A percentile compares a stretch with the other conserved stretches of the same genome.
Conservation (phyloP, 2,113 vertebrate species). For the Thunnus thynnus region DNA sequence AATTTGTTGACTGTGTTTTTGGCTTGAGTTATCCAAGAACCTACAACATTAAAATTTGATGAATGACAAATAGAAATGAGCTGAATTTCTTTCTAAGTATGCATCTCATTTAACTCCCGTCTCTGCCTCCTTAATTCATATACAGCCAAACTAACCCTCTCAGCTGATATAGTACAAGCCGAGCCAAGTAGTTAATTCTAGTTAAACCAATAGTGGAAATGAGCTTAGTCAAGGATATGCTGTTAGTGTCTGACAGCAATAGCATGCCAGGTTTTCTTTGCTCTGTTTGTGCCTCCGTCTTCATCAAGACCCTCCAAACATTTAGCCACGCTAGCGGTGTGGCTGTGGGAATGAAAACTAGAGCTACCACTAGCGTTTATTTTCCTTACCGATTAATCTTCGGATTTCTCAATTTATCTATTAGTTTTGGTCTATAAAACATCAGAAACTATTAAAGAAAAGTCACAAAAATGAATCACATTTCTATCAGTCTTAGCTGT, state of each 20-base stretch:
- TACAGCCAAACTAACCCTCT: conserved; percentile 12
- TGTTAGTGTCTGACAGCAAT: neutral
- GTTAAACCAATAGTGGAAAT: conserved; percentile 27
- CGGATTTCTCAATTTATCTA: no score
- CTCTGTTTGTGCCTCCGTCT: no score
- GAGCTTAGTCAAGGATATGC: conserved; percentile 26
- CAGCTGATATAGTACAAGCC: conserved; percentile 18
- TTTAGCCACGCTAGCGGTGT: no score
- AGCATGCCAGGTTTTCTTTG: neutral
- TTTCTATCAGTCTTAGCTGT: no score
- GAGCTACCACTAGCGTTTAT: no score
- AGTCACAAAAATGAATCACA: no score
- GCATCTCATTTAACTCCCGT: neutral
- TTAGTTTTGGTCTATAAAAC: no score
- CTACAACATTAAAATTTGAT: neutral
- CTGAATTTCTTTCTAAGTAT: neutral
- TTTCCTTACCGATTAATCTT: no score
- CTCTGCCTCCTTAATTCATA: conserved; percentile 1
- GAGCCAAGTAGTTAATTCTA: conserved; percentile 42
- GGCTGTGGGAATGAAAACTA: no score
- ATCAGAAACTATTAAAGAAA: no score
- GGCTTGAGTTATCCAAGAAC: neutral
- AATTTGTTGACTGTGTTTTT: neutral
- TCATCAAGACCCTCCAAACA: no score
- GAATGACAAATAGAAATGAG: neutral